These are phyloP conservation scores for Perognathus longimembris DNA, from an alignment of 2,113 vertebrate genomes.

Conservation along the genomic window DNA sequence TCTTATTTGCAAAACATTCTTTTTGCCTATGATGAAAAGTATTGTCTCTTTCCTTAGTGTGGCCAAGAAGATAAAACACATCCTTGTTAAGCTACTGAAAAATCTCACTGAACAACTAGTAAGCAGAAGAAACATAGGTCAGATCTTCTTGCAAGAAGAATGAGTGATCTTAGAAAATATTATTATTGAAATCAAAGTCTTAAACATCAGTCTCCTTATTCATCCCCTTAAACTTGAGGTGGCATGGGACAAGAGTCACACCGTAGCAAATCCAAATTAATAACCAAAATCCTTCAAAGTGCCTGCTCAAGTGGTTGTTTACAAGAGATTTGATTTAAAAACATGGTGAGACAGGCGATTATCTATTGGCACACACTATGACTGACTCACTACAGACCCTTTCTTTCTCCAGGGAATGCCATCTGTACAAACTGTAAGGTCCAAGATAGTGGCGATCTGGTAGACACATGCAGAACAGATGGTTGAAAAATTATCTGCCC, in stretches of 20 bases:
- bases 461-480: conserved; percentile 85
- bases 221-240: not conserved
- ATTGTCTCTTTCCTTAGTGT: conserved; percentile 8
- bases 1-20: conserved; percentile 55
- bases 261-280: conserved; percentile 60
- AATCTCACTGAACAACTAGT: not conserved
- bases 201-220: not conserved
- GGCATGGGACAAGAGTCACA: conserved; percentile 39
- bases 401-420: conserved; percentile 72
- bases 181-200: conserved; percentile 29
- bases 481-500: conserved; percentile 74
- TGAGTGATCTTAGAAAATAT: conserved; percentile 6
- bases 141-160: not conserved
- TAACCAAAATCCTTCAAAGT: not conserved
- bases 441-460: conserved; percentile 80
- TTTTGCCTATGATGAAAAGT: conserved; percentile 53
- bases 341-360: conserved; percentile 48
- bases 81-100: conserved; percentile 22
- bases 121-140: not conserved
- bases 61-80: conserved; percentile 23
- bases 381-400: conserved; percentile 79
- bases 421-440: conserved; percentile 79
- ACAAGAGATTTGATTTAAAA: conserved; percentile 53
- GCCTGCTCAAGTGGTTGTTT: not conserved
- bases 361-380: conserved; percentile 80